These are phyloP conservation scores for Galagoides demidoff DNA, from an alignment of 2,797 vertebrate species.

Conservation along the genomic window DNA sequence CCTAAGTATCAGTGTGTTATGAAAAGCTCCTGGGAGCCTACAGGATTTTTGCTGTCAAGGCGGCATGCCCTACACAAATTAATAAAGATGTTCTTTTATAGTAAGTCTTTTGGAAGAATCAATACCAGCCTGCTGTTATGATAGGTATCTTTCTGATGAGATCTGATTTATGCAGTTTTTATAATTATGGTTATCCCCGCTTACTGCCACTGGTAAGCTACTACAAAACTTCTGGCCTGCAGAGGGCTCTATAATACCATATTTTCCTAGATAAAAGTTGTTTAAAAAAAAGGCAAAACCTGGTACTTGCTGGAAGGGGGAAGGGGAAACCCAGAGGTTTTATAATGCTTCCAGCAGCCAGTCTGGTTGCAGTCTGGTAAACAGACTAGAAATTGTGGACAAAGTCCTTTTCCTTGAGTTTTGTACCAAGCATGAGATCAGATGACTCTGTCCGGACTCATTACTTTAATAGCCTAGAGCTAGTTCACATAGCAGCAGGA, in stretches of 20 bases:
- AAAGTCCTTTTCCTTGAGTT: conserved; percentile 86
- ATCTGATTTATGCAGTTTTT: background rate
- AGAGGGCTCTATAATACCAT: conserved; percentile 88
- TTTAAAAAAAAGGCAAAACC: background rate
- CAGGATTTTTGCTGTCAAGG: background rate
- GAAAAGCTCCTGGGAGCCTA: background rate
- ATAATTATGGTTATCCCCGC: background rate
- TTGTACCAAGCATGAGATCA: conserved; percentile 88
- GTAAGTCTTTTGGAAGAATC: background rate
- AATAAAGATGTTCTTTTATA: background rate
- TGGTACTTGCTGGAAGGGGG: conserved; percentile 71
- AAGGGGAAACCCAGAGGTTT: conserved; percentile 72
- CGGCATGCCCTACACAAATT: background rate
- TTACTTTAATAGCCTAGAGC: conserved; percentile 90
- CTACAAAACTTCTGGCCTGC: conserved; percentile 76
- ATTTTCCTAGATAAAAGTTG: conserved; percentile 29
- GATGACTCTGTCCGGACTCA: conserved; percentile 88
- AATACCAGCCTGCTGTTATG: background rate
- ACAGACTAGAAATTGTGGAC: conserved; percentile 89
- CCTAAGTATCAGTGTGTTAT: background rate
- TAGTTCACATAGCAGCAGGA: conserved; percentile 89
- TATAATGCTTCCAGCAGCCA: conserved; percentile 80
- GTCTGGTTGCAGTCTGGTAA: conserved; percentile 87
- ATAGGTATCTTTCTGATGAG: background rate
- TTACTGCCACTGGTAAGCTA: accelerated